phyloP scores from a whole-genome alignment of 2,797 vertebrate species.

The Tinamus major region DNA sequence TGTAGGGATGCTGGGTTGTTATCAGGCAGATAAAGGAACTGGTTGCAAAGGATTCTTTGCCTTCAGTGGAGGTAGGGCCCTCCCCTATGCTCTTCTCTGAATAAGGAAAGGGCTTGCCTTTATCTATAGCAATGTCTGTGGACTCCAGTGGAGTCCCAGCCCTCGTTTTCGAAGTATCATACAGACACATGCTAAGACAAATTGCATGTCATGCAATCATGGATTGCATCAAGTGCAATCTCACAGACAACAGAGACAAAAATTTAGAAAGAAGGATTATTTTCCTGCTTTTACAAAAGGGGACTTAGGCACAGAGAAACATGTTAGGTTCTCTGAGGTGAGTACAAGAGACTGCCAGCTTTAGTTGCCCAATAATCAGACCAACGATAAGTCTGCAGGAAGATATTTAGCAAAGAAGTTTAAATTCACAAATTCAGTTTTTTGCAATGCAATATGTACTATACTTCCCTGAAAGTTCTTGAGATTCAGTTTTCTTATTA shows the following conservation, averaged over 20 bases:
- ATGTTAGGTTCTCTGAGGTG: not conserved
- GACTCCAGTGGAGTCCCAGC: not conserved
- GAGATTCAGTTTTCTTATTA: not conserved
- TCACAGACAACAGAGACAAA: not conserved
- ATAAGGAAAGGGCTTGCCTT: not conserved
- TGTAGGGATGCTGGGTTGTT: rapidly evolving
- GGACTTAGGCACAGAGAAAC: not conserved
- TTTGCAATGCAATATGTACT: not conserved
- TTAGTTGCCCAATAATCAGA: not conserved
- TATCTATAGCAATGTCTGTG: not conserved
- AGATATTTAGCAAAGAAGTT: not conserved
- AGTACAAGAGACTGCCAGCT: not conserved
- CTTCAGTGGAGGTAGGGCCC: not conserved
- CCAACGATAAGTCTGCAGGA: not conserved
- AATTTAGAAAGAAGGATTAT: not conserved
- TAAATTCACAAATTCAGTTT: not conserved
- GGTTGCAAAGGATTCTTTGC: not conserved
- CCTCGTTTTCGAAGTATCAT: not conserved
- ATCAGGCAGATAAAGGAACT: not conserved
- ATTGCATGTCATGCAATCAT: not conserved
- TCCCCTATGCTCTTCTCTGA: not conserved
- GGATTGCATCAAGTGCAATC: not conserved
- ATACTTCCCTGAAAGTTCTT: not conserved
- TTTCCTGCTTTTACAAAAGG: not conserved
- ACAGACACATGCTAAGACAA: not conserved